Conservation (phyloP, 2,888 invertebrate species). For the Drosophila birchii region DNA sequence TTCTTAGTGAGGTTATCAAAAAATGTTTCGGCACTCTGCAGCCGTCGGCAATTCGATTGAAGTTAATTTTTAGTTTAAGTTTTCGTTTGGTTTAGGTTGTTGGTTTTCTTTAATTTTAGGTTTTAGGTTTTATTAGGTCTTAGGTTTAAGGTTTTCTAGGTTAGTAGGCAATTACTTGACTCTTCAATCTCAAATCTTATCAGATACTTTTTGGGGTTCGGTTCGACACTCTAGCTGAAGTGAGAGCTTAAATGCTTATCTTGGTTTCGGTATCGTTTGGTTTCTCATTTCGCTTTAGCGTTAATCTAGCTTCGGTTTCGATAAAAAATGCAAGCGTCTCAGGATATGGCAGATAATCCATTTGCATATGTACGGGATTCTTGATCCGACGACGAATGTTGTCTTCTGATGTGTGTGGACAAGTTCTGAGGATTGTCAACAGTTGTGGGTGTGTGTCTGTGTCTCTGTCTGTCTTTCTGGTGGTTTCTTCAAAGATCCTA, state of each 20-base stretch:
- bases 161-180: constrained; percentile 27
- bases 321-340: constrained; percentile 70
- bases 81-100: neutral
- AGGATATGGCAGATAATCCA: constrained; percentile 78
- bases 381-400: constrained; percentile 43
- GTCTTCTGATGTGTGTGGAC: constrained; percentile 42
- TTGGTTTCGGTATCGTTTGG: constrained; percentile 36
- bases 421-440: constrained; percentile 70
- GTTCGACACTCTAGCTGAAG: constrained; percentile 33
- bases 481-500: constrained; percentile 11
- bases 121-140: constrained; percentile 1
- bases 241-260: constrained; percentile 50
- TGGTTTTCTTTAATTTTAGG: constrained; percentile 9
- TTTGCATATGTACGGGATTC: constrained; percentile 44
- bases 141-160: constrained; percentile 4
- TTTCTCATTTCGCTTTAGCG: neutral
- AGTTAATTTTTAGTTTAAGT: constrained; percentile 34
- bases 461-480: constrained; percentile 34
- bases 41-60: constrained; percentile 34
- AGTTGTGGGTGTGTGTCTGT: constrained; percentile 47
- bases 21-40: constrained; percentile 36
- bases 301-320: constrained; percentile 21
- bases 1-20: constrained; percentile 54
- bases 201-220: constrained; percentile 19
- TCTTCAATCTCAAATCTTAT: constrained; percentile 22